A percentile compares a stretch with the other conserved stretches of the same genome.
Conservation (phyloP, 2,113 vertebrate species). For the Loxodonta africana region DNA sequence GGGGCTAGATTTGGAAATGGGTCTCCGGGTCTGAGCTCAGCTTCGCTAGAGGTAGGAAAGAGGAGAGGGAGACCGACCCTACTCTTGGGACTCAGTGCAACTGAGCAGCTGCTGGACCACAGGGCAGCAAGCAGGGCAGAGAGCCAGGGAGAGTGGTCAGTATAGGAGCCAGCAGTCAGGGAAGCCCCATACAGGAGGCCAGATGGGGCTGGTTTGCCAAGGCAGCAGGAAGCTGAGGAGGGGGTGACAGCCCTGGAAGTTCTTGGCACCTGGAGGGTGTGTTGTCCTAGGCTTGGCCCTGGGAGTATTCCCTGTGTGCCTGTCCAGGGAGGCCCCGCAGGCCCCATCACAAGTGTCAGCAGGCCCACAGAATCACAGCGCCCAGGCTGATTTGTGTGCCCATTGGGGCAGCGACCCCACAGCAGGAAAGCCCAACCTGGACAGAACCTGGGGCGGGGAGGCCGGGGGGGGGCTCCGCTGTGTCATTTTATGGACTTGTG, state of each 20-base stretch:
- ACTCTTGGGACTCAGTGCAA: not conserved
- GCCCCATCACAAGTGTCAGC: not conserved
- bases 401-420: not conserved
- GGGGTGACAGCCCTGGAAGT: not conserved
- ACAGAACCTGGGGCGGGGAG: not conserved
- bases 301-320: not conserved
- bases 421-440: not conserved
- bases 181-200: not conserved
- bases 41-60: not conserved
- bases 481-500: not conserved
- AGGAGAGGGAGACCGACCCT: not conserved
- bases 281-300: not conserved
- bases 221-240: not conserved
- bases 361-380: conserved; percentile 1
- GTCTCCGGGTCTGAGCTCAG: not conserved
- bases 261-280: not conserved
- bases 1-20: not conserved
- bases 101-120: not conserved
- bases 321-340: not conserved
- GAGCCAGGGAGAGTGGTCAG: not conserved
- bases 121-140: not conserved
- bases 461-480: not conserved
- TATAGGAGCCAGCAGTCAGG: accelerated
- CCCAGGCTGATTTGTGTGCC: not conserved
- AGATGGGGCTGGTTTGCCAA: not conserved